Evolutionary conservation across 2,113 vertebrate species (phyloP).

Genomic region (Raja brachyura): DNA sequence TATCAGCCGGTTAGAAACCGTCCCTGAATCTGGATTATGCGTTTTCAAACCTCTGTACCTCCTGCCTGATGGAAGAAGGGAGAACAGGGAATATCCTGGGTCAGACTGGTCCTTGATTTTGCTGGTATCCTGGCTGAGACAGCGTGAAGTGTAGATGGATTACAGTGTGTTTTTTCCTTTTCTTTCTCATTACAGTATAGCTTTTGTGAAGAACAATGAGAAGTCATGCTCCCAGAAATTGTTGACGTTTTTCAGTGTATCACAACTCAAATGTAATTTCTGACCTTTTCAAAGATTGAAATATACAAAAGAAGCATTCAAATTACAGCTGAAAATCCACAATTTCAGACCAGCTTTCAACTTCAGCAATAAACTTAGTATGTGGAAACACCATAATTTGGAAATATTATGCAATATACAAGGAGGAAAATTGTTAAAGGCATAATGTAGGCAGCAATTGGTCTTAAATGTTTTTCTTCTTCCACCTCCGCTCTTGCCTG

Average conservation of each 20-base stretch:
- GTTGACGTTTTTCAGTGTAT: background rate
- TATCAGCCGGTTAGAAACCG: too few species aligned
- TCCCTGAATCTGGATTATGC: too few species aligned
- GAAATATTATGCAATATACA: background rate
- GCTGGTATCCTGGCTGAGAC: too few species aligned
- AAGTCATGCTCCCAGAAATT: background rate
- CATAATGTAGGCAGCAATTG: background rate
- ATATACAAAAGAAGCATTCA: background rate
- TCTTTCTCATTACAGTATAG: background rate
- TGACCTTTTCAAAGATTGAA: background rate
- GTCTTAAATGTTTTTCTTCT: background rate
- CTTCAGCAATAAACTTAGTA: background rate
- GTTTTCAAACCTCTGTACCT: too few species aligned
- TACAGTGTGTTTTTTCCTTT: background rate
- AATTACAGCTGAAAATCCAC: background rate
- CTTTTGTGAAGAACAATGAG: background rate
- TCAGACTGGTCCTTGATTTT: too few species aligned
- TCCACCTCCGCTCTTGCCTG: background rate
- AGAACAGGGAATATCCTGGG: too few species aligned
- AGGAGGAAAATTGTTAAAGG: background rate
- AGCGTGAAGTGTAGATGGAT: too few species aligned
- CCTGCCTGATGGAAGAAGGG: too few species aligned
- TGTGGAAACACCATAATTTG: background rate
- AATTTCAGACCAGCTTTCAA: background rate
- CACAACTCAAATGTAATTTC: conserved; percentile 8